phyloP scores from a whole-genome alignment of 2,888 invertebrate genomes.

The Cerceris rybyensis region DNA sequence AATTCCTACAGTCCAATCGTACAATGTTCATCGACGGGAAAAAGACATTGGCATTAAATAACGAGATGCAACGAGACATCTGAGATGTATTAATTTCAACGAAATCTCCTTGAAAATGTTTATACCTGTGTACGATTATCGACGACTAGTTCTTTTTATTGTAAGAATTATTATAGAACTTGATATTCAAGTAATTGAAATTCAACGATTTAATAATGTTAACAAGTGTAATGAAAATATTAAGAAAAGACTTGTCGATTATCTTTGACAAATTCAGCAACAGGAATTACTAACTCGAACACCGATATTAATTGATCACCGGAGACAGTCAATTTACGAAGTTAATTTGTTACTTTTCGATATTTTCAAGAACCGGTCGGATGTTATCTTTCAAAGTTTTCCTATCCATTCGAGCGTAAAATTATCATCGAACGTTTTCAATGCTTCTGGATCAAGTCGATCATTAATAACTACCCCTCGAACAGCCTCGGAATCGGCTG shows the following conservation, averaged over 20 bases:
- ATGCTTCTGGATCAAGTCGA: constrained; percentile 32
- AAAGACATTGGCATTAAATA: not conserved
- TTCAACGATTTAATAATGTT: too few relatives aligned
- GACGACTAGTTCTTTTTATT: too few relatives aligned
- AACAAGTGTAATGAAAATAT: too few relatives aligned
- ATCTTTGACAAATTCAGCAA: too few relatives aligned
- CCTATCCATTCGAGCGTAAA: constrained; percentile 36
- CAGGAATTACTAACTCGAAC: too few relatives aligned
- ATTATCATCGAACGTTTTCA: constrained; percentile 42
- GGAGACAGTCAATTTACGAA: not conserved
- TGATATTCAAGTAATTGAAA: too few relatives aligned
- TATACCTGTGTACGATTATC: too few relatives aligned
- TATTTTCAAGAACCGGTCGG: constrained; percentile 38
- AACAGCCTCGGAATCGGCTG: constrained; percentile 26
- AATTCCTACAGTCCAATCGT: constrained; percentile 14
- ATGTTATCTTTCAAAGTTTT: constrained; percentile 32
- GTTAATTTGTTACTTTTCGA: constrained; percentile 38
- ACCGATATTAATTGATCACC: too few relatives aligned
- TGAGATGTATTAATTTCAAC: not conserved
- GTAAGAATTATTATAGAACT: too few relatives aligned
- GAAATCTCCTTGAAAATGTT: too few relatives aligned
- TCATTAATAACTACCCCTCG: constrained; percentile 60
- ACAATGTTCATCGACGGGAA: not conserved
- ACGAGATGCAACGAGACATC: not conserved
- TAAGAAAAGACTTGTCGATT: too few relatives aligned